Conservation (phyloP, 2,113 vertebrate genomes). For the Rhinoptilus africanus region DNA sequence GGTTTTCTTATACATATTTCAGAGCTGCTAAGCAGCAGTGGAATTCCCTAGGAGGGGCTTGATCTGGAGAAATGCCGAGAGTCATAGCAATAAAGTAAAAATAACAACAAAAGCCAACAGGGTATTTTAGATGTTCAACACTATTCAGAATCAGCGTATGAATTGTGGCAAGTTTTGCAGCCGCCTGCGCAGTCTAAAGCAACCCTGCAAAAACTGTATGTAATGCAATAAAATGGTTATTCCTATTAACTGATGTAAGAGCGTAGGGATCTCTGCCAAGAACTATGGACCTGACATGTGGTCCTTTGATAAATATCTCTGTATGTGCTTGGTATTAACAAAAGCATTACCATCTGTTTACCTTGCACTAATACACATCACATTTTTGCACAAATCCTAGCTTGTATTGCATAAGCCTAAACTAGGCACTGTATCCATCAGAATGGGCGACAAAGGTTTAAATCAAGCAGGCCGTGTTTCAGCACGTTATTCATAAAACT, state of each 20-base stretch:
- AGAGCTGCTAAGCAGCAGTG: background rate
- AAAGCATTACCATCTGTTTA: slow-evolving; percentile 70
- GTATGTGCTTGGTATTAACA: slow-evolving; percentile 55
- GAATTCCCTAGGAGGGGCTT: slow-evolving; percentile 4
- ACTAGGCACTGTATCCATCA: slow-evolving; percentile 44
- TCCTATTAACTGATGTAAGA: slow-evolving; percentile 60
- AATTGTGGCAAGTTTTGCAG: background rate
- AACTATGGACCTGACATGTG: slow-evolving; percentile 49
- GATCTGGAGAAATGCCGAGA: background rate
- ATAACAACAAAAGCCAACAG: slow-evolving; percentile 16
- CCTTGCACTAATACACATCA: slow-evolving; percentile 58
- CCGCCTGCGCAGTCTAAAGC: background rate
- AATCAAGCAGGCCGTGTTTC: slow-evolving; percentile 61
- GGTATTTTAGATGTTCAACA: background rate
- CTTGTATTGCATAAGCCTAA: slow-evolving; percentile 18
- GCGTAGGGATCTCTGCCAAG: slow-evolving; percentile 27
- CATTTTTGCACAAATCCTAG: slow-evolving; percentile 60
- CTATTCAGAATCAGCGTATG: background rate
- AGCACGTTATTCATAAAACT: slow-evolving; percentile 65
- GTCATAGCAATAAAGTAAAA: slow-evolving; percentile 22
- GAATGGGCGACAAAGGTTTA: slow-evolving; percentile 64
- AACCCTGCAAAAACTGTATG: slow-evolving; percentile 2
- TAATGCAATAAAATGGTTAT: slow-evolving; percentile 50
- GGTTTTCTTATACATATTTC: background rate
- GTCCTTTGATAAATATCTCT: slow-evolving; percentile 62